phyloP scores from a whole-genome alignment of 2,888 invertebrate species.

The Fragum whitleyi region DNA sequence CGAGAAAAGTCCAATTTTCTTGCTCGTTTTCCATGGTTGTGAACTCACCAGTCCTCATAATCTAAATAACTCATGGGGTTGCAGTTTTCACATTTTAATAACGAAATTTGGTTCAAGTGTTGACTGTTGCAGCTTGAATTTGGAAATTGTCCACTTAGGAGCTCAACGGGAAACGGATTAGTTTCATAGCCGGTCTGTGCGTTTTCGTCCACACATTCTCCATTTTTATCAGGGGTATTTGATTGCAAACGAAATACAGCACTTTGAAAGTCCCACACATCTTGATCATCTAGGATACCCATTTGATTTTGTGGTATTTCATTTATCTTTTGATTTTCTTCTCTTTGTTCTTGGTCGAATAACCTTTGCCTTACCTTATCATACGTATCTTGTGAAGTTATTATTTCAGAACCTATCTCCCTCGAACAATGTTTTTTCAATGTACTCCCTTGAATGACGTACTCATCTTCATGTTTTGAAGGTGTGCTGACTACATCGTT shows the following conservation, averaged over 20 bases:
- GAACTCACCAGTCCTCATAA: neutral
- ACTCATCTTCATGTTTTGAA: neutral
- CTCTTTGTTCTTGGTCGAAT: neutral
- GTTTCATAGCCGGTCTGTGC: neutral
- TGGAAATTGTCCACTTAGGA: constrained; percentile 6
- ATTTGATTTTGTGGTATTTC: constrained; percentile 7
- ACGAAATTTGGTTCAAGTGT: neutral
- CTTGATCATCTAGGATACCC: neutral
- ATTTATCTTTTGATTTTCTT: neutral
- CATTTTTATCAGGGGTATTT: neutral
- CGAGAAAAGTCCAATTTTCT: constrained; percentile 44
- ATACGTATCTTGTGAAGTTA: neutral
- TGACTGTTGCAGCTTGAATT: neutral
- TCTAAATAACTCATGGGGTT: constrained; percentile 5
- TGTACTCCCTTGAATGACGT: constrained; percentile 18
- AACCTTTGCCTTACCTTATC: neutral
- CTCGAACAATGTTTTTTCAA: neutral
- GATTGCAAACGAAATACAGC: neutral
- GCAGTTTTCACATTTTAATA: constrained; percentile 6
- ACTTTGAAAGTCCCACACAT: neutral
- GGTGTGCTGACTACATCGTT: neutral
- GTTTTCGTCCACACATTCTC: neutral
- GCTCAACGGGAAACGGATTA: constrained; percentile 1
- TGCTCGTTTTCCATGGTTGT: constrained; percentile 7
- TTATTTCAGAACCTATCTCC: neutral